phyloP scores from a whole-genome alignment of 2,797 vertebrate genomes.

The Orientallactaga sibirica region DNA sequence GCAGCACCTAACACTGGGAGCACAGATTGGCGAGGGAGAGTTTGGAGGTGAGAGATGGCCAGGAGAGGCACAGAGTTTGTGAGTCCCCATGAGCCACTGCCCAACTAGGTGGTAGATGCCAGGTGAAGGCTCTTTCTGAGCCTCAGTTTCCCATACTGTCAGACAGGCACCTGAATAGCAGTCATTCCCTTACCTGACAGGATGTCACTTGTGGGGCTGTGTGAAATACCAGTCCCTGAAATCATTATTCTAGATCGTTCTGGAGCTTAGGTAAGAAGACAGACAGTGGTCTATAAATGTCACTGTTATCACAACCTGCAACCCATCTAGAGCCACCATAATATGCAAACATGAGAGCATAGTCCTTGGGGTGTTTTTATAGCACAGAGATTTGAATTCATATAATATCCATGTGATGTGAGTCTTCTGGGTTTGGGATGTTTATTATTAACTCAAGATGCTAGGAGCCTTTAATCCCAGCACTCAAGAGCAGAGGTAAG shows the following conservation, averaged over 20 bases:
- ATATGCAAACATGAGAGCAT: neutral
- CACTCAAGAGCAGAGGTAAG: no score
- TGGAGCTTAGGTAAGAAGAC: neutral
- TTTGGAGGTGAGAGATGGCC: constrained; percentile 91
- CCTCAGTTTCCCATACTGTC: neutral
- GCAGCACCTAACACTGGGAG: constrained; percentile 90
- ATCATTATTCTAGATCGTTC: neutral
- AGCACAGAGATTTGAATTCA: neutral
- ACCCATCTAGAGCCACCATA: neutral
- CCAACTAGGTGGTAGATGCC: no score
- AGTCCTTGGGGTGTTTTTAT: neutral
- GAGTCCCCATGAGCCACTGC: neutral
- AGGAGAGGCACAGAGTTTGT: no score
- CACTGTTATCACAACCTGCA: neutral
- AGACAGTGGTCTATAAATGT: neutral
- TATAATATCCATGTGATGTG: no score
- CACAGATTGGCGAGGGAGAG: constrained; percentile 93
- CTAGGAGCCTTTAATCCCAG: no score
- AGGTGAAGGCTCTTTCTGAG: neutral
- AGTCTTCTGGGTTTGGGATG: no score
- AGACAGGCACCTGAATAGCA: neutral
- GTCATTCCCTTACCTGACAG: neutral
- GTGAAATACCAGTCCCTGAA: neutral
- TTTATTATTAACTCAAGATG: no score
- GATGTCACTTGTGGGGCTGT: neutral